Evolutionary conservation across 2,113 vertebrate genomes (phyloP), one percentile per base, ranked within the genome.

Genomic region (Accipiter cooperii): DNA sequence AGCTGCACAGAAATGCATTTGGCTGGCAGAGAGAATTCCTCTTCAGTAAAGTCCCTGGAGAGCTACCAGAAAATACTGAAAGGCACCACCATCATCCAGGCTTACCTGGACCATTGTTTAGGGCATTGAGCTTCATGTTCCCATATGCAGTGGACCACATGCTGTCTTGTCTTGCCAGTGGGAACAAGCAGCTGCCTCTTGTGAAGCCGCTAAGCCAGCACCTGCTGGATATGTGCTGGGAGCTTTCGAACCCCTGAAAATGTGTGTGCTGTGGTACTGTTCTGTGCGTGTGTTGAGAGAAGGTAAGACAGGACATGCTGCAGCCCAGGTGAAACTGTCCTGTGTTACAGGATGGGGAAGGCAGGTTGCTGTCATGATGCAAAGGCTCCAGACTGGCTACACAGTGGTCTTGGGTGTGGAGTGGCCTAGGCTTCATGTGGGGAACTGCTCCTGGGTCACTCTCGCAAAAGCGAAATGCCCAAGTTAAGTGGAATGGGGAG

Each of bases 161-260:
- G 5, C 44, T 42, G 21, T 44, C 57, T 68, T 87, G 13, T 40
- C 40, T 38, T 65, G 31, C 42, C 36, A 13, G 31, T 38, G 20
- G 20, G 44, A 89, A 13, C 7, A 26, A 52, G 57, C 10, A 64
- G 33, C 34, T 69, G 11, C 42, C 42, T 60, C 29, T 31, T 26
- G 31, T 86, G 38, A 22, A 1, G 10, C 21, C 12, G 4, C 7
- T 6, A 34, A 68, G 5, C 7, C 73, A 57, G 52, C 25, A n/a
- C 16, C 17, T 73, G 24, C 19, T 68, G 69, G 15, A 5, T 18
- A 16, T 0, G 0, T 17, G 7, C 24, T 31, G 25, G 42, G 47
- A 82, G 8, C 15, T 29, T 16, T 61, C 34, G 21, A 16, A 17
- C 13, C 22, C 25, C 28, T 9, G 16, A 21, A 61, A 40, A 24